Conservation (phyloP, 1,140 invertebrate species). For the Drosophila fuyamai region DNA sequence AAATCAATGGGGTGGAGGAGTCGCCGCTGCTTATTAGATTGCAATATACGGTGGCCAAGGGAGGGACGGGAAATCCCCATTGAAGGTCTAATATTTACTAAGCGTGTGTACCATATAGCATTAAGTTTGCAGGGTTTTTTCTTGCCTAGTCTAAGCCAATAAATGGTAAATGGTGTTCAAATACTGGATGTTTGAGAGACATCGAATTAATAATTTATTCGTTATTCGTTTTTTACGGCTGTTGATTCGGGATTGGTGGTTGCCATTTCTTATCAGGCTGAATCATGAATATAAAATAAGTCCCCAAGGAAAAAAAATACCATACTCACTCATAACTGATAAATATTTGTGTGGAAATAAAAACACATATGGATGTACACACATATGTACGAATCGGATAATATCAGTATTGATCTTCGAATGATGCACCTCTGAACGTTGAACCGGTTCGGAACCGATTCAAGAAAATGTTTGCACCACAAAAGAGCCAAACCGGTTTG, state of each 20-base stretch:
- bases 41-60: constrained; percentile 33
- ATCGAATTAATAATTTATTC: not conserved
- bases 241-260: not conserved
- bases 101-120: constrained; percentile 13
- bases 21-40: constrained; percentile 59
- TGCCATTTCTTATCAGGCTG: constrained; percentile 1
- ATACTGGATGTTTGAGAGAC: not conserved
- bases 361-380: not conserved
- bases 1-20: constrained; percentile 37
- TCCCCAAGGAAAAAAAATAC: not conserved
- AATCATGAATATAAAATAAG: constrained; percentile 1
- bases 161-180: constrained; percentile 18
- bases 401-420: constrained; percentile 4
- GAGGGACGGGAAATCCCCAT: constrained; percentile 8
- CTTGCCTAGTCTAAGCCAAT: constrained; percentile 22
- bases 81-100: constrained; percentile 4
- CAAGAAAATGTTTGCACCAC: constrained; percentile 11
- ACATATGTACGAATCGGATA: not conserved
- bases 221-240: not conserved
- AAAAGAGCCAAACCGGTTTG: constrained; percentile 14
- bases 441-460: constrained; percentile 40
- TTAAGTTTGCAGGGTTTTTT: constrained; percentile 20
- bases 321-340: not conserved
- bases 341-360: constrained; percentile 7
- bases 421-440: not conserved